Evolutionary conservation across 2,888 invertebrate genomes (phyloP), one percentile per base, ranked within the genome.

Genomic region (Orthosia gracilis): DNA sequence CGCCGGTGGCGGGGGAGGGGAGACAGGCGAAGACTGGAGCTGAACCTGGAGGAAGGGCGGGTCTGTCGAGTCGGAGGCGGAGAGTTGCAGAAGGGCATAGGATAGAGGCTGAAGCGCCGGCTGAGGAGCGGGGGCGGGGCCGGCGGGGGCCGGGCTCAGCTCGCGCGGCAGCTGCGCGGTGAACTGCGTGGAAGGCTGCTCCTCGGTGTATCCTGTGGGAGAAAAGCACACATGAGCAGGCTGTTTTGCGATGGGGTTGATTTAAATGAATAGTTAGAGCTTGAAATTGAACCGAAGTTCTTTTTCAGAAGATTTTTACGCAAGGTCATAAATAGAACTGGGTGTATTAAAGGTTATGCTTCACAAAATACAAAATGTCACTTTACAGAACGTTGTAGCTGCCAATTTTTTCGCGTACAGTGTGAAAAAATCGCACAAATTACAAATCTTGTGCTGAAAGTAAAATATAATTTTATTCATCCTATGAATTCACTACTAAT

Each of bases 161-260:
- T 97, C 97, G 91, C 96, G 95, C 89, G 98, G 97, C 92, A 98
- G 97, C 97, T 97, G 98, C 90, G 98, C 97, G 90, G 98, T 97
- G 96, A 98, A 98, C 94, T 97, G 98, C 92, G 98, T 97, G 94
- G 98, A 97, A 94, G 98, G 97, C 94, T 98, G 97, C 94, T 98
- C 98, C 93, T 98, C 98, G 92, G 97, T 97, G 96, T 98, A 98
- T 91, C 98, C 98, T 98, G 97, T 11, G 78, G 93, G 94, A 86
- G 93, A 94, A 88, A 80, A 71, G 70, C 21, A 0, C 18, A 49
- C 3, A 26, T 55, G 5, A 47, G 31, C 0, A 76, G 21, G 50
- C 17, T 21, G 11, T 11, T 65, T 47, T 7, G 11, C 1, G n/a
- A 12, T 50, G n/a, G 4, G 31, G 13, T 15, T 71, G 31, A 23